Base-by-base conservation (phyloP, 2,797 vertebrate genomes). In the Oophaga sylvatica region DNA sequence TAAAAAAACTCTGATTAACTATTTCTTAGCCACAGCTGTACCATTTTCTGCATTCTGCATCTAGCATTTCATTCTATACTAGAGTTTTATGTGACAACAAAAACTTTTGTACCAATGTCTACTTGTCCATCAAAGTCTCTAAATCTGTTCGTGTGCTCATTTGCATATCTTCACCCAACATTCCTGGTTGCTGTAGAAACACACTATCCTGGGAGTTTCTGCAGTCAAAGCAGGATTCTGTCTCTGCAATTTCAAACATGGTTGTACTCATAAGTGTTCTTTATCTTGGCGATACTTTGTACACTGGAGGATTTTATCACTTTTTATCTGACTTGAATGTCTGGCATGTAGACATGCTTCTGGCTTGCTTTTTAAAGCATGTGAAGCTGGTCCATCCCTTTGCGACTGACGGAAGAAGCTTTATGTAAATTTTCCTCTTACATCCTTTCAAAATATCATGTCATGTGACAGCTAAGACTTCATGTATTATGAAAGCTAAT, bases 111-210 rank as follows among this genome's bases (percentile, higher is more conserved):
- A 31, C 67, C 1, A 15, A 84, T 77, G 83, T 78, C 73, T 65
- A 20, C 83, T 67, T 77, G 60, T 85, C 73, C 60, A 77, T 85
- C 83, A 85, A 84, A 77, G 60, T 56, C 77, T 78, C 73, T 78
- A 77, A 85, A 78, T 77, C 73, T 56, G 60, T 67, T 85, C 10
- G 6, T 59, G 76, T 20, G 2, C 76, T 79, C 63, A 86, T 86
- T 86, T 86, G 63, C 84, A 86, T 86, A 80, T 86, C 76, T 79
- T 86, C 22, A 35, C 76, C 76, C 84, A 86, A 76, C 75, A 86
- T 86, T 80, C 84, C 84, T 86, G 75, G 84, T 80, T 86, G 84
- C 84, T 79, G 84, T 86, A 80, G 84, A 86, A 86, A 80, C 76
- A 41, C 62, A 56, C 62, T 70, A 59, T 86, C 75, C 84, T 86